Evolutionary conservation across 1,140 invertebrate genomes (phyloP).

Genomic region (Drosophila insularis): DNA sequence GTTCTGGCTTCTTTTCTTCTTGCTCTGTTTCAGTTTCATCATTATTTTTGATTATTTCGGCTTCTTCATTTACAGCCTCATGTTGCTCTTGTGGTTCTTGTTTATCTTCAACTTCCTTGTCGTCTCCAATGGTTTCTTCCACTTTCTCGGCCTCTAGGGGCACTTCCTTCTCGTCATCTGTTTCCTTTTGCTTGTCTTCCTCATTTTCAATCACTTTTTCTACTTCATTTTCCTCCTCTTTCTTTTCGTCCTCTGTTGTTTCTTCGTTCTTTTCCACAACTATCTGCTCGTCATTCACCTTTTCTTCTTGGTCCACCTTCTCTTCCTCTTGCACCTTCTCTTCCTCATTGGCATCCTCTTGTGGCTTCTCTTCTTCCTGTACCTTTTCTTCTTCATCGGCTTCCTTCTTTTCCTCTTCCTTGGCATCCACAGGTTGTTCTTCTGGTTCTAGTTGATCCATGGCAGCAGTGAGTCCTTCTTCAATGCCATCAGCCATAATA

Average conservation of each 20-base stretch:
- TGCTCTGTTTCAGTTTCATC: background rate
- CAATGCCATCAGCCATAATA: constrained; percentile 47
- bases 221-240: background rate
- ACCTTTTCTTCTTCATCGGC: constrained; percentile 16
- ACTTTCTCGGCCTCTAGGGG: background rate
- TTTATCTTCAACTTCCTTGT: background rate
- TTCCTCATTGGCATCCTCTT: constrained; percentile 13
- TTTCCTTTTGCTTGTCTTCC: constrained; percentile 7
- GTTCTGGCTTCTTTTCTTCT: background rate
- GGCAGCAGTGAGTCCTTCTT: constrained; percentile 58
- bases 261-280: background rate
- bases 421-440: constrained; percentile 24
- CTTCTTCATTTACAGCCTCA: background rate
- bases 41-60: background rate
- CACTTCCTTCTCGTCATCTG: background rate
- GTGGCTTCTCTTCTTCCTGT: background rate
- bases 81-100: background rate
- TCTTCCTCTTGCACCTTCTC: background rate
- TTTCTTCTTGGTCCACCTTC: background rate
- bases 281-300: background rate
- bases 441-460: constrained; percentile 56
- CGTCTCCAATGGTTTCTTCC: background rate
- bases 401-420: constrained; percentile 11
- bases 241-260: constrained; percentile 20
- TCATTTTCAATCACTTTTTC: background rate